Conservation (phyloP, 2,113 vertebrate species). For the Odontophorus gujanensis region DNA sequence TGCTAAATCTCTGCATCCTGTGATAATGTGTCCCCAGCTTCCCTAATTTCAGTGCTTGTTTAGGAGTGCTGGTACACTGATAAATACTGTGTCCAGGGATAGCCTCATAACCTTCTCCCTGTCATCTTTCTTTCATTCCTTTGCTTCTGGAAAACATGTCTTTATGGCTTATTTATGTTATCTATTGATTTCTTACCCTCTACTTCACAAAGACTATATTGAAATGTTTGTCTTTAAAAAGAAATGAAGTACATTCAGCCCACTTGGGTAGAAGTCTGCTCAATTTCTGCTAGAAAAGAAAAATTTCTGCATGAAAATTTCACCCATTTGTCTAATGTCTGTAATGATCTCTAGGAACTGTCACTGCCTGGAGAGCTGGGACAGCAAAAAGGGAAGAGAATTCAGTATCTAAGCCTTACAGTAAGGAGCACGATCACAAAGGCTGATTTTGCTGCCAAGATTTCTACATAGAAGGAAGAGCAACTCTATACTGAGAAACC, state of each 20-base stretch:
- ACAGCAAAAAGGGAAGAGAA: background rate
- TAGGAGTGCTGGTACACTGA: background rate
- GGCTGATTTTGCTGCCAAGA: background rate
- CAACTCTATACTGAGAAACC: background rate
- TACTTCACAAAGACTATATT: background rate
- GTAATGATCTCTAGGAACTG: background rate
- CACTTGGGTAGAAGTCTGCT: background rate
- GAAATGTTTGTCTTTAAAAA: background rate
- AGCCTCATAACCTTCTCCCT: fast-evolving
- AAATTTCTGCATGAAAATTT: background rate
- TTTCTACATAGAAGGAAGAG: background rate
- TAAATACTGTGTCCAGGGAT: background rate
- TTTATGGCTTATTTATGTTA: conserved; percentile 11
- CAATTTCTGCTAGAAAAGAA: background rate
- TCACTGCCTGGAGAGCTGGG: background rate
- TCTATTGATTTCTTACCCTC: background rate
- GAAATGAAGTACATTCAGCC: background rate
- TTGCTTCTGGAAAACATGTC: background rate
- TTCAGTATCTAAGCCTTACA: background rate
- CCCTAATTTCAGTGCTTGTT: background rate
- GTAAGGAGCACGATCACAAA: background rate
- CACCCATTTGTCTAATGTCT: background rate
- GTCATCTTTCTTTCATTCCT: background rate
- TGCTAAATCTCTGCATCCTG: background rate
- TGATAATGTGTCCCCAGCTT: background rate